Evolutionary conservation across 2,113 vertebrate species (phyloP).

Genomic region (Sander vitreus): DNA sequence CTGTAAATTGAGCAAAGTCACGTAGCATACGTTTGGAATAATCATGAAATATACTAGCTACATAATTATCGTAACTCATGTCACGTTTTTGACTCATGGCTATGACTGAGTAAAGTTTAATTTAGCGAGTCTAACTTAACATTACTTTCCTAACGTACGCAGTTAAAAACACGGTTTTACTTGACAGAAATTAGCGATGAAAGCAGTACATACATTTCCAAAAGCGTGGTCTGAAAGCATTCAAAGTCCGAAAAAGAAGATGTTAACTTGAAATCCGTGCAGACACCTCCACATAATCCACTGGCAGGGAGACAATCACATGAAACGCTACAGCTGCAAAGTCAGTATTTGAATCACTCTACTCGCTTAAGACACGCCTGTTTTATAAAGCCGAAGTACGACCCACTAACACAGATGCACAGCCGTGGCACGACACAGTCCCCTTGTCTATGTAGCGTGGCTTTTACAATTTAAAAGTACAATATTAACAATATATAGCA

Average conservation of each 20-base stretch:
- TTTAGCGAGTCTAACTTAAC: neutral
- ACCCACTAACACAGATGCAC: conserved; percentile 43
- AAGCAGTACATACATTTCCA: conserved; percentile 66
- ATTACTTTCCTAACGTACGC: neutral
- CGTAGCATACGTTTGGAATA: rapidly evolving
- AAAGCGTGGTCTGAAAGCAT: conserved; percentile 47
- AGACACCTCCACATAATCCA: conserved; percentile 65
- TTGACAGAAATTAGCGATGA: neutral
- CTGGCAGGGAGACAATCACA: neutral
- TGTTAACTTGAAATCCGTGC: conserved; percentile 38
- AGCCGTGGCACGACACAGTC: conserved; percentile 30
- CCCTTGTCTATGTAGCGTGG: neutral
- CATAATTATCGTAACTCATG: neutral
- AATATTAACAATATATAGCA: rapidly evolving
- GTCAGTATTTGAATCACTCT: conserved; percentile 21
- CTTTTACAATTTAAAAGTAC: neutral
- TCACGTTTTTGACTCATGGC: neutral
- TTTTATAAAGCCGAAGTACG: conserved; percentile 79
- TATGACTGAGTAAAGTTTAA: neutral
- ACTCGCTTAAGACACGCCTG: conserved; percentile 42
- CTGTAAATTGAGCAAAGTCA: neutral
- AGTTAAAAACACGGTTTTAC: neutral
- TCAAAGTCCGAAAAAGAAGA: conserved; percentile 54
- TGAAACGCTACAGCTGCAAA: neutral
- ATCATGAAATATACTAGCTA: no score